Evolutionary conservation across 2,797 vertebrate genomes (phyloP).

Genomic region (Pseudomugil tenellus): DNA sequence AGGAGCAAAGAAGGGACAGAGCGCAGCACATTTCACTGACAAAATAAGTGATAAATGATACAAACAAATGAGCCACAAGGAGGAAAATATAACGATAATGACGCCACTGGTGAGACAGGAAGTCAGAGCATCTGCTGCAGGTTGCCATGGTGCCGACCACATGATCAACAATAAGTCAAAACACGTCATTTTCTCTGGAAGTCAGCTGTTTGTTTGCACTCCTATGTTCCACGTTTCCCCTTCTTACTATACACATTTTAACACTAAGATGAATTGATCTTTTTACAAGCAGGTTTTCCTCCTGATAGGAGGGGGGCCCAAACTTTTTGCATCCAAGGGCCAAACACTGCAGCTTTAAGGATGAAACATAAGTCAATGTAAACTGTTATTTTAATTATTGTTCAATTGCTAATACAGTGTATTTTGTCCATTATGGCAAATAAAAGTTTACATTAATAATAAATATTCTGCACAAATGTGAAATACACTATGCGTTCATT

Average conservation of each 20-base stretch:
- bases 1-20: background rate
- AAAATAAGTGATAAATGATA: conserved; percentile 31
- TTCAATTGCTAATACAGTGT: too few relatives aligned
- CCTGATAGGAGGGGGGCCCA: too few relatives aligned
- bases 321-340: too few relatives aligned
- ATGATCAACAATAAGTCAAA: background rate
- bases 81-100: conserved; percentile 26
- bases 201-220: background rate
- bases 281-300: background rate
- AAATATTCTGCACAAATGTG: too few relatives aligned
- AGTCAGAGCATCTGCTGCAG: conserved; percentile 6
- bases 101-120: conserved; percentile 2
- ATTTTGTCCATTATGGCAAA: too few relatives aligned
- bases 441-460: too few relatives aligned
- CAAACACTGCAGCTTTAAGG: too few relatives aligned
- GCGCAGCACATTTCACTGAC: background rate
- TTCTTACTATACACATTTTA: background rate
- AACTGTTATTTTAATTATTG: too few relatives aligned
- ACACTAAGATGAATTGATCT: too few relatives aligned
- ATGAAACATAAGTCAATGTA: too few relatives aligned
- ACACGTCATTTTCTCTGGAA: conserved; percentile 14
- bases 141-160: conserved; percentile 2
- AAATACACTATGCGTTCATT: too few relatives aligned
- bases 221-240: background rate
- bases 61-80: conserved; percentile 18